Evolutionary conservation across 2,888 invertebrate genomes (phyloP).

Genomic region (Agrypnus murinus): DNA sequence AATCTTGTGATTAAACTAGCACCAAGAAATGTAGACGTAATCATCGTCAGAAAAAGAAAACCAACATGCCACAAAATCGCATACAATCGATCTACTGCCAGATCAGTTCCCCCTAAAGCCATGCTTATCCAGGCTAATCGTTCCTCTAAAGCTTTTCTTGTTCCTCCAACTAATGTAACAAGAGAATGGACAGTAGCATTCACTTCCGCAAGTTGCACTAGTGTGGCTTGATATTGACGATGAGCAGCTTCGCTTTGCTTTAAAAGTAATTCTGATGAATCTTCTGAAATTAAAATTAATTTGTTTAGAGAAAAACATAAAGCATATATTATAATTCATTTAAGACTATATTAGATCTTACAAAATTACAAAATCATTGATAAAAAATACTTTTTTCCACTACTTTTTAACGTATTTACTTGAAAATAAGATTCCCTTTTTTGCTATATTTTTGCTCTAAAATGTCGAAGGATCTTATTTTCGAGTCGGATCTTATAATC

Average conservation of each 20-base stretch:
- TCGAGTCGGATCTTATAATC: too few species aligned
- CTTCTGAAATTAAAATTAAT: slow-evolving; percentile 62
- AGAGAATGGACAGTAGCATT: slow-evolving; percentile 72
- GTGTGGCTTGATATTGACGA: slow-evolving; percentile 71
- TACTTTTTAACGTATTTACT: too few species aligned
- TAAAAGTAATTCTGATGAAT: slow-evolving; percentile 69
- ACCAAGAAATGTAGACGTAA: slow-evolving; percentile 67
- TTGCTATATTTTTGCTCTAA: too few species aligned
- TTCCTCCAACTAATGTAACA: slow-evolving; percentile 64
- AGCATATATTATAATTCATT: too few species aligned
- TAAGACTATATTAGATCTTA: too few species aligned
- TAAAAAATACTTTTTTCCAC: too few species aligned
- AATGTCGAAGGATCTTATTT: too few species aligned
- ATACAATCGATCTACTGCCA: slow-evolving; percentile 66
- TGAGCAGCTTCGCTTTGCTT: slow-evolving; percentile 72
- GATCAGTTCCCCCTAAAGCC: slow-evolving; percentile 69
- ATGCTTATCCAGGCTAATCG: slow-evolving; percentile 66
- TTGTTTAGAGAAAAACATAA: background rate
- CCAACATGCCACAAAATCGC: slow-evolving; percentile 66
- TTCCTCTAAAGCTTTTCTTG: slow-evolving; percentile 66
- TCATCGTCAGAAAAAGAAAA: slow-evolving; percentile 66
- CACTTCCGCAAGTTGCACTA: slow-evolving; percentile 72
- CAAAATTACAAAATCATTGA: too few species aligned
- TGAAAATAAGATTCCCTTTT: too few species aligned
- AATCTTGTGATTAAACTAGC: slow-evolving; percentile 63